Evolutionary conservation across 1,140 invertebrate species (phyloP).

Genomic region (Musca domestica): DNA sequence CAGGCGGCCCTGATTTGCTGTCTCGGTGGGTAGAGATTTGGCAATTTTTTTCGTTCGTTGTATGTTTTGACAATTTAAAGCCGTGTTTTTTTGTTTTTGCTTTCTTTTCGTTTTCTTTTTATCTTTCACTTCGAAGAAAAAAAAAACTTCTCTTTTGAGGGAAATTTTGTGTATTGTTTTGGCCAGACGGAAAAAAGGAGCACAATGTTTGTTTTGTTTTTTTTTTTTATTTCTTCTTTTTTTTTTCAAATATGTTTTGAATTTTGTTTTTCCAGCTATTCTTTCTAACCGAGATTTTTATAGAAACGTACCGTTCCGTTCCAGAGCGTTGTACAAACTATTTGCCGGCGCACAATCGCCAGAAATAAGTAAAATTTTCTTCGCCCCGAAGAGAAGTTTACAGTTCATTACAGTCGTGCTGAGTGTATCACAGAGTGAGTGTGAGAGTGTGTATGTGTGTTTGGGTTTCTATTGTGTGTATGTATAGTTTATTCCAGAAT

Average conservation of each 20-base stretch:
- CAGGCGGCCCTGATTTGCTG: too few relatives aligned
- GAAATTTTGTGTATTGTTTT: neutral
- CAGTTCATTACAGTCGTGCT: neutral
- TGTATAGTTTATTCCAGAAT: neutral
- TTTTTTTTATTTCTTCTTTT: neutral
- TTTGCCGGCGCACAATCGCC: slow-evolving; percentile 21
- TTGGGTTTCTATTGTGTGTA: neutral
- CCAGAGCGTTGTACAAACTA: slow-evolving; percentile 26
- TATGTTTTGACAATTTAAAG: too few relatives aligned
- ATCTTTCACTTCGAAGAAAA: too few relatives aligned
- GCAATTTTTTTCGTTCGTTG: too few relatives aligned
- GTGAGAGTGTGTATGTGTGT: neutral
- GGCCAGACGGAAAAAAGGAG: neutral
- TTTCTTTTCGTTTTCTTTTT: too few relatives aligned
- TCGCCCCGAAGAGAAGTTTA: neutral
- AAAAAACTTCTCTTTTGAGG: too few relatives aligned
- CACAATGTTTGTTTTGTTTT: too few relatives aligned
- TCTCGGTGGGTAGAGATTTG: too few relatives aligned
- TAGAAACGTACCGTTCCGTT: slow-evolving; percentile 1
- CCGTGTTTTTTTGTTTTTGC: too few relatives aligned
- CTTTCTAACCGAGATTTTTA: neutral
- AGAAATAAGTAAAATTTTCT: slow-evolving; percentile 18
- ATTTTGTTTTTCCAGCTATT: too few relatives aligned
- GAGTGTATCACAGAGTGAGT: neutral
- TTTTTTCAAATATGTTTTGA: neutral